Evolutionary conservation across 2,888 invertebrate species (phyloP).

Genomic region (Cryptocheilus praepositus): DNA sequence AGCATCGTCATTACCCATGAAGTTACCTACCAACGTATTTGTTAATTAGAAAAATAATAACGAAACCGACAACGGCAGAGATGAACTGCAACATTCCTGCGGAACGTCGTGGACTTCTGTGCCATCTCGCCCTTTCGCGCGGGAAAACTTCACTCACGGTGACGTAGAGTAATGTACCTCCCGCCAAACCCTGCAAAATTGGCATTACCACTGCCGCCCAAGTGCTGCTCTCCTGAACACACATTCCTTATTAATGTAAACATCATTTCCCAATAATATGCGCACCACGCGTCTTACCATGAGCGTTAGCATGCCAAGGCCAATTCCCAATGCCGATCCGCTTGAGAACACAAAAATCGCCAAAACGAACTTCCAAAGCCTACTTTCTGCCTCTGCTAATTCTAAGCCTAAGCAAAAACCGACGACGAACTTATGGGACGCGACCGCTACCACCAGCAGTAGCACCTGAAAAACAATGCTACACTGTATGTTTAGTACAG

Average conservation of each 20-base stretch:
- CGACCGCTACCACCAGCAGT: constrained; percentile 81
- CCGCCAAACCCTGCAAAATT: constrained; percentile 80
- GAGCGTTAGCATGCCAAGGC: constrained; percentile 80
- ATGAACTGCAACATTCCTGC: constrained; percentile 82
- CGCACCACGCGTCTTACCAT: constrained; percentile 75
- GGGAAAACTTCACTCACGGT: constrained; percentile 87
- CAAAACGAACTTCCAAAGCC: constrained; percentile 76
- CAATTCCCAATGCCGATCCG: constrained; percentile 83
- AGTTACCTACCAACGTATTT: constrained; percentile 77
- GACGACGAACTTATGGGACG: constrained; percentile 88
- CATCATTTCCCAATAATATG: constrained; percentile 12
- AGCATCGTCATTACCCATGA: too few relatives aligned
- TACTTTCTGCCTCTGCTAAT: constrained; percentile 77
- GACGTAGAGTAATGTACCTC: constrained; percentile 86
- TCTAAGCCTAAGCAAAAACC: constrained; percentile 89
- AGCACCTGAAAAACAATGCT: constrained; percentile 77
- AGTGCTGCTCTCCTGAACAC: constrained; percentile 4
- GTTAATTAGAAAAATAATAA: constrained; percentile 80
- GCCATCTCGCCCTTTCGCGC: constrained; percentile 85
- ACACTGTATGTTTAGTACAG: background rate
- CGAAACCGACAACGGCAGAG: constrained; percentile 79
- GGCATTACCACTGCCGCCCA: constrained; percentile 49
- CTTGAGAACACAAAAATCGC: constrained; percentile 81
- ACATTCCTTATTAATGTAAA: background rate
- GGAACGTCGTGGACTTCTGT: constrained; percentile 74